Evolutionary conservation across 2,113 vertebrate genomes (phyloP).

Genomic region (Strix aluco): DNA sequence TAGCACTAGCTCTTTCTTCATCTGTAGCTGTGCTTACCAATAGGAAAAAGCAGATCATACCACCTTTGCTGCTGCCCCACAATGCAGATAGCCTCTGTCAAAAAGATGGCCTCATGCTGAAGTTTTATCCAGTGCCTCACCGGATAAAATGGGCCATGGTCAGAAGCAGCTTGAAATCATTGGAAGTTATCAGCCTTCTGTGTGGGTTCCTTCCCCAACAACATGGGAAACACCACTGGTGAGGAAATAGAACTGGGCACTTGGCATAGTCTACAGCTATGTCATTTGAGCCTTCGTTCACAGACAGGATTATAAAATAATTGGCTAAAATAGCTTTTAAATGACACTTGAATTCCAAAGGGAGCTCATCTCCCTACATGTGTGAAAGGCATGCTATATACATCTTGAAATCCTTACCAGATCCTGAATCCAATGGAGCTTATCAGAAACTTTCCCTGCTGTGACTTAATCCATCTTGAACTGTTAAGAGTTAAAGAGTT

Average conservation of each 20-base stretch:
- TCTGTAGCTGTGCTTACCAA: not conserved
- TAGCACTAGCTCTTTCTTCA: not conserved
- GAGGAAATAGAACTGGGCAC: not conserved
- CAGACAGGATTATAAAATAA: not conserved
- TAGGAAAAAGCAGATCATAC: not conserved
- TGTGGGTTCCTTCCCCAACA: not conserved
- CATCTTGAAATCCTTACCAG: not conserved
- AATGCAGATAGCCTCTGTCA: not conserved
- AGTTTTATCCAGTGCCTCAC: not conserved
- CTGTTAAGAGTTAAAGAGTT: not conserved
- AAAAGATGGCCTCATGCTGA: not conserved
- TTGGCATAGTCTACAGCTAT: not conserved
- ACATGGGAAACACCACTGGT: not conserved
- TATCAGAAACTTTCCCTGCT: not conserved
- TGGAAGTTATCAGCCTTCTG: not conserved
- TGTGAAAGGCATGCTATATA: not conserved
- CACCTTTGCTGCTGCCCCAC: not conserved
- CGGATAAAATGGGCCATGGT: not conserved
- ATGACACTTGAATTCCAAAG: not conserved
- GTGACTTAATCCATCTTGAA: not conserved
- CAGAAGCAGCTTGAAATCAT: not conserved
- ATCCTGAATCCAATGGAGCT: not conserved
- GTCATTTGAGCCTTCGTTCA: accelerated
- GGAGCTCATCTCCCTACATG: not conserved
- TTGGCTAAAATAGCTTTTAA: not conserved